phyloP scores from a whole-genome alignment of 1,140 invertebrate genomes.

The Plutomurus gul region DNA sequence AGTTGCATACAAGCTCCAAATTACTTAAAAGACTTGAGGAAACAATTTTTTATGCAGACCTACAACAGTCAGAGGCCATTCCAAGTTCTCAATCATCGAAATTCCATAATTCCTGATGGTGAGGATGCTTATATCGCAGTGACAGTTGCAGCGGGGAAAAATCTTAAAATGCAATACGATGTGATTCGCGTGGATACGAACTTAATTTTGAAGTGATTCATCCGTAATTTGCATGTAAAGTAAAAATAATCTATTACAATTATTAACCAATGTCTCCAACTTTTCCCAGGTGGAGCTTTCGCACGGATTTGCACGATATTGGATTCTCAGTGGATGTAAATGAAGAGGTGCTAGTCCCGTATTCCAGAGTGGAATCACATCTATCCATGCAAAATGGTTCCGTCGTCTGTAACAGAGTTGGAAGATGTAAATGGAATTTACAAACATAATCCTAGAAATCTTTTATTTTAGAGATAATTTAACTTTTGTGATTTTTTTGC shows the following conservation, averaged over 20 bases:
- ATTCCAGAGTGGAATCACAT: slow-evolving; percentile 72
- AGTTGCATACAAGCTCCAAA: neutral
- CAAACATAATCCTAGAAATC: neutral
- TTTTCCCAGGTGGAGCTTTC: slow-evolving; percentile 80
- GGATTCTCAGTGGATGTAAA: slow-evolving; percentile 78
- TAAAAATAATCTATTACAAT: neutral
- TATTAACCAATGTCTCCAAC: neutral
- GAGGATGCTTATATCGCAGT: slow-evolving; percentile 29
- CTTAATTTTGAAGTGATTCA: neutral
- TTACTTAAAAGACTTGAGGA: neutral
- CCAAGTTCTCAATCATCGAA: no score
- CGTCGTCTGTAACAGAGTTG: slow-evolving; percentile 71
- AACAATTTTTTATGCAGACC: neutral
- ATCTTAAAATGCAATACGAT: slow-evolving; percentile 36
- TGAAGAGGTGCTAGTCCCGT: slow-evolving; percentile 67
- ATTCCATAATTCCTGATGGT: no score
- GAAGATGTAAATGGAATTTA: slow-evolving; percentile 70
- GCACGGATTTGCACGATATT: slow-evolving; percentile 83
- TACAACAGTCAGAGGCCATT: neutral
- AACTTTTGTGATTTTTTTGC: no score
- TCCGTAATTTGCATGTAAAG: neutral
- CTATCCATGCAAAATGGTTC: slow-evolving; percentile 79
- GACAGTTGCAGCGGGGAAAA: slow-evolving; percentile 36
- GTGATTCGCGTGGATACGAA: slow-evolving; percentile 4
- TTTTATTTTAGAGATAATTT: no score